These are phyloP conservation scores for Tapirus indicus DNA, from an alignment of 2,797 vertebrate genomes.

Conservation along the genomic window DNA sequence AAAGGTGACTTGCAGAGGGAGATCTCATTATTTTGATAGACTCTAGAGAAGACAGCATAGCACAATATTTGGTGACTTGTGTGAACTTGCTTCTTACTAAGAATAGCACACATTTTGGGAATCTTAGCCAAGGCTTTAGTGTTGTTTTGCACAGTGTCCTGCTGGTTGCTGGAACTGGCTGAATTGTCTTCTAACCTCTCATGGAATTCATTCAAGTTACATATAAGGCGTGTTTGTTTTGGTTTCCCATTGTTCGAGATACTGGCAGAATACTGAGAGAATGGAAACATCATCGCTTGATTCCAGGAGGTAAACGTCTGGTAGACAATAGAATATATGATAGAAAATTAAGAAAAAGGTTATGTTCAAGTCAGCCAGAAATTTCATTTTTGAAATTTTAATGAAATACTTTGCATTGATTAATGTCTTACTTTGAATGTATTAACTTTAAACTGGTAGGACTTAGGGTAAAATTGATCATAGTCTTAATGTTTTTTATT, in stretches of 20 bases:
- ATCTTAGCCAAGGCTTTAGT: conserved; percentile 44
- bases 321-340: background rate
- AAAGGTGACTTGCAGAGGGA: background rate
- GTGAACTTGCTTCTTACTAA: background rate
- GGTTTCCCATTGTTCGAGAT: background rate
- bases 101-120: background rate
- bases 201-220: background rate
- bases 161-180: background rate
- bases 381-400: background rate
- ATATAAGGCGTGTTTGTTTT: background rate
- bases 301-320: background rate
- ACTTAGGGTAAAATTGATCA: background rate
- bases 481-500: background rate
- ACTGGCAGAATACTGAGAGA: background rate
- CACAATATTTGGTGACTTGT: background rate
- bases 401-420: conserved; percentile 2
- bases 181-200: background rate
- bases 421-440: background rate
- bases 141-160: background rate
- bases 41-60: background rate
- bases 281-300: background rate
- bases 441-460: background rate
- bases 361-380: background rate
- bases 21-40: background rate
- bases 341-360: background rate